Conservation (phyloP, 2,113 vertebrate species). For the Mola mola region DNA sequence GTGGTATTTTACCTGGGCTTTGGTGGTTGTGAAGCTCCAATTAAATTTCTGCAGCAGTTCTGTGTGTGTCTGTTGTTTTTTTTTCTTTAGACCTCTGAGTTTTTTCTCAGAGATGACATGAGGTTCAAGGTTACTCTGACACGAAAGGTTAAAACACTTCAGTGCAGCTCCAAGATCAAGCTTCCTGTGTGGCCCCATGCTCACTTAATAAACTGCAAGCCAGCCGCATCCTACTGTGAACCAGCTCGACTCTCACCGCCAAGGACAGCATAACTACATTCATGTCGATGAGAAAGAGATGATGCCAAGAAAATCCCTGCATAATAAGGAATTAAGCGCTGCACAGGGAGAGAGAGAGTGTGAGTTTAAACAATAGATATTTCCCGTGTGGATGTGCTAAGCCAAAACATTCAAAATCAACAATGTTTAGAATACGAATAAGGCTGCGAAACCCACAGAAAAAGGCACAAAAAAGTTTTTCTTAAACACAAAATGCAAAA, state of each 20-base stretch:
- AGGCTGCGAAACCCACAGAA: slow-evolving; percentile 14
- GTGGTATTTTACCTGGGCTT: too few species aligned
- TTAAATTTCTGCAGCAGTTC: neutral
- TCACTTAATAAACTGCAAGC: slow-evolving; percentile 13
- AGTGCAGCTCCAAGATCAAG: slow-evolving; percentile 23
- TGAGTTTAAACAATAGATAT: slow-evolving; percentile 44
- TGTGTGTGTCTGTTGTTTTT: neutral
- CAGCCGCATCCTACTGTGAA: slow-evolving; percentile 27
- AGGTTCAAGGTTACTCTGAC: slow-evolving; percentile 46
- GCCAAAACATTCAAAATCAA: slow-evolving; percentile 51
- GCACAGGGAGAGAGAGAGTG: slow-evolving; percentile 24
- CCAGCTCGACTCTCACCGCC: slow-evolving; percentile 18
- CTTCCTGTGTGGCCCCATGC: slow-evolving; percentile 30
- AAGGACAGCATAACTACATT: slow-evolving; percentile 4
- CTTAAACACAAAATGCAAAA: too few species aligned
- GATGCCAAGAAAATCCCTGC: slow-evolving; percentile 47
- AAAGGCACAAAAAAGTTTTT: too few species aligned
- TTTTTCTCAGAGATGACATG: slow-evolving; percentile 6
- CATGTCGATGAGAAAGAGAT: slow-evolving; percentile 26
- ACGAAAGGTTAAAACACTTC: slow-evolving; percentile 43
- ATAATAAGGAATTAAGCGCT: slow-evolving; percentile 55
- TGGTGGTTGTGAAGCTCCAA: slow-evolving; percentile 16
- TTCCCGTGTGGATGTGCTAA: slow-evolving; percentile 33
- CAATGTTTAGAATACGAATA: slow-evolving; percentile 16
- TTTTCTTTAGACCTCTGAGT: too few species aligned